Conservation (phyloP, 1,140 invertebrate species). For the Drosophila lacteicornis region DNA sequence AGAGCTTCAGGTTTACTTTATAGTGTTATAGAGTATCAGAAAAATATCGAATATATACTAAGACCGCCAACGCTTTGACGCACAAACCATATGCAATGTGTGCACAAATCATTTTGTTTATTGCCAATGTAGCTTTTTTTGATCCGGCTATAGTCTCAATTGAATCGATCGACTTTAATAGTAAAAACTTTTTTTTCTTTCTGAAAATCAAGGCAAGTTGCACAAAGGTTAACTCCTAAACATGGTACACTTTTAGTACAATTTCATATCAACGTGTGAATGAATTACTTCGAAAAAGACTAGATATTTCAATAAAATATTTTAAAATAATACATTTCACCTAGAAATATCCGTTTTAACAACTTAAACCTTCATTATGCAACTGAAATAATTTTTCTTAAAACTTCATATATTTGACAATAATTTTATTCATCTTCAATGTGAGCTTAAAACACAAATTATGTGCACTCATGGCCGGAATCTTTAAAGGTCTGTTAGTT, state of each 20-base stretch:
- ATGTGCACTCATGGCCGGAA: slow-evolving; percentile 3
- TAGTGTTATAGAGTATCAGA: slow-evolving; percentile 45
- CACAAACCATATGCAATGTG: slow-evolving; percentile 19
- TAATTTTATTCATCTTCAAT: background rate
- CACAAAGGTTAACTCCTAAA: background rate
- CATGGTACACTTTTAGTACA: background rate
- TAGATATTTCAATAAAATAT: too few relatives aligned
- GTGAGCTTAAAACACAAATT: slow-evolving; percentile 2
- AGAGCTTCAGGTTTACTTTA: slow-evolving; percentile 78
- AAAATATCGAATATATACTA: slow-evolving; percentile 37
- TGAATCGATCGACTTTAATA: background rate
- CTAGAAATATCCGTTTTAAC: too few relatives aligned
- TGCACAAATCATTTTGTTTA: slow-evolving; percentile 26
- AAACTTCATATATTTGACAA: slow-evolving; percentile 10
- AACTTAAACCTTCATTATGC: background rate
- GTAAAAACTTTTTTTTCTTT: background rate
- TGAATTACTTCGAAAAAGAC: too few relatives aligned
- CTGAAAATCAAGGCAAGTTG: background rate
- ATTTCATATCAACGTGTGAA: background rate
- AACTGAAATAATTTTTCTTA: too few relatives aligned
- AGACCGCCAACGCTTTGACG: slow-evolving; percentile 5
- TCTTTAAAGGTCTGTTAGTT: slow-evolving; percentile 1
- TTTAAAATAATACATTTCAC: background rate
- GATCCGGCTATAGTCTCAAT: slow-evolving; percentile 7
- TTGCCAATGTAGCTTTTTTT: slow-evolving; percentile 1